Percentiles rank a stretch among this genome's conserved stretches.
Conservation (phyloP, 1,140 invertebrate genomes). For the Conus betulinus region DNA sequence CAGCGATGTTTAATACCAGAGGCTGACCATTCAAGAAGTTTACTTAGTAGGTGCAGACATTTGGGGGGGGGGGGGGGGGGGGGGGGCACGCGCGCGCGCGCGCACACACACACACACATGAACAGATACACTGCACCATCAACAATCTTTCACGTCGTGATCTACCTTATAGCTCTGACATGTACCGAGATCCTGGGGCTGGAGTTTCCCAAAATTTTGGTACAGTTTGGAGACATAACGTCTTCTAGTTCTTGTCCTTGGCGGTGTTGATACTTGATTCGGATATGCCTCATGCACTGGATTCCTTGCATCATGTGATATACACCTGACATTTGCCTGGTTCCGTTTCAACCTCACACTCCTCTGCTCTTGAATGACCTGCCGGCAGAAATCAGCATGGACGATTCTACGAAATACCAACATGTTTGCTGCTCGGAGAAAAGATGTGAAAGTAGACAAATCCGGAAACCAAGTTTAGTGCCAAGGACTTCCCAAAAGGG, state of each 20-base stretch:
- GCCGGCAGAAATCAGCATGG: not conserved
- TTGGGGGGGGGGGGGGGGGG: too few relatives aligned
- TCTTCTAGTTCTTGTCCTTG: conserved; percentile 22
- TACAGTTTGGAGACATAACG: conserved; percentile 57
- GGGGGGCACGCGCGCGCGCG: too few relatives aligned
- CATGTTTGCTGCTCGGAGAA: not conserved
- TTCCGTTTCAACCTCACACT: not conserved
- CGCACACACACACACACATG: not conserved
- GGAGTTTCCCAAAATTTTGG: conserved; percentile 52
- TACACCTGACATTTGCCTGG: not conserved
- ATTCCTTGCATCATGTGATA: not conserved
- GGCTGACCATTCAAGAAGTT: too few relatives aligned
- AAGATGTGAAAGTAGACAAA: conserved; percentile 20
- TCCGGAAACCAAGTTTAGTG: not conserved
- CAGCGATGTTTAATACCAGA: too few relatives aligned
- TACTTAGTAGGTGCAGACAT: too few relatives aligned
- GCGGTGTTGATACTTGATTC: not conserved
- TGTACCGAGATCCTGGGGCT: conserved; percentile 43
- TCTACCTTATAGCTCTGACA: conserved; percentile 62
- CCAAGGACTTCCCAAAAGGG: not conserved
- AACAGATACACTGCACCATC: not conserved
- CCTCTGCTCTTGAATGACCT: not conserved
- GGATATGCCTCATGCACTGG: not conserved
- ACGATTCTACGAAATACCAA: not conserved
- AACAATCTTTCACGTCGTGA: not conserved